Evolutionary conservation across 2,113 vertebrate species (phyloP), one percentile per base, ranked within the genome.

Genomic region (Barnardius zonarius): DNA sequence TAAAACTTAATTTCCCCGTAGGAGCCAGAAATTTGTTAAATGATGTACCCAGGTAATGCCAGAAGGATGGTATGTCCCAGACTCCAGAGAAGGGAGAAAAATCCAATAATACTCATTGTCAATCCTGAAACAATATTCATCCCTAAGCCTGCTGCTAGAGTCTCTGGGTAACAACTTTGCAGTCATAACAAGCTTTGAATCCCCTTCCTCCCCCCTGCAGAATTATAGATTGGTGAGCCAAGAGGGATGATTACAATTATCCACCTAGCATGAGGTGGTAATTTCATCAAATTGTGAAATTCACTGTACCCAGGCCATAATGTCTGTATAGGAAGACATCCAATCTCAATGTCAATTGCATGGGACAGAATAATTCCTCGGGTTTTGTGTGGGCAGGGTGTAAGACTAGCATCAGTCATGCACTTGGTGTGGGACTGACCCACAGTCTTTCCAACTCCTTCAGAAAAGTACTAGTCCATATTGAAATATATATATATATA

Each of bases 241-340:
- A 69, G 61, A 86, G 61, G 87, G 64, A 68, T 63, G 41, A 74
- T 81, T 91, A 63, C 41, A 92, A 92, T 90, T 96, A 88, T 22
- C 67, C 67, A 61, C 73, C 61, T 90, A 44, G 51, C 48, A 37
- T 55, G 68, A 86, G 66, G 83, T 73, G 41, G 57, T 76, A 84
- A 81, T 88, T 86, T 86, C 84, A 85, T 78, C 3, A 2, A 72
- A 82, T 69, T 72, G 19, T 68, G 85, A 57, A 81, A 90, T 88
- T 83, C 66, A 16, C 69, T 49, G 44, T 62, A 37, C 43, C 13
- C 52, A 64, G 77, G 52, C 83, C 30, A 19, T 43, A 57, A 48
- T 1, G 2, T 80, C 54, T 82, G 85, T 70, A 43, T 28, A 76
- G 74, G 70, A 87, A 87, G 80, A 37, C 35, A 77, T 91, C 49